These are phyloP conservation scores for Stratiomys singularior DNA, from an alignment of 2,888 invertebrate genomes.

Conservation along the genomic window DNA sequence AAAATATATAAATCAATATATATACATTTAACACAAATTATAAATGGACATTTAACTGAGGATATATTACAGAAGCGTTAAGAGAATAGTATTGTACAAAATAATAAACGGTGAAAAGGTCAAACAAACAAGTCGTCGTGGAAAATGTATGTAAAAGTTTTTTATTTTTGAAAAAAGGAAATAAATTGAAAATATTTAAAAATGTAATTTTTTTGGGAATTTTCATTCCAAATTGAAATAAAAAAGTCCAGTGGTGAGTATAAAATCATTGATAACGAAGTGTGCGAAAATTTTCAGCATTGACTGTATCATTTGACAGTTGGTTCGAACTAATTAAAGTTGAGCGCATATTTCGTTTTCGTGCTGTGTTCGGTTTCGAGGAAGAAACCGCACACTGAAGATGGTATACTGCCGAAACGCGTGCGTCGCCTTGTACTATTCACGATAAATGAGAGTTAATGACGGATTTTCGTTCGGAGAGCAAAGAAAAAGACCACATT, in stretches of 20 bases:
- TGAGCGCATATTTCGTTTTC: no score
- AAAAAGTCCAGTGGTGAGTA: neutral
- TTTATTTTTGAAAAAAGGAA: constrained; percentile 43
- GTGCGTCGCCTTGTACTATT: no score
- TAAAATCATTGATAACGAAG: neutral
- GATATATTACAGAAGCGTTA: constrained; percentile 21
- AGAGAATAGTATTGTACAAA: constrained; percentile 39
- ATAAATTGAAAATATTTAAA: constrained; percentile 38
- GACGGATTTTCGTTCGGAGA: no score
- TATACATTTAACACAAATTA: constrained; percentile 3
- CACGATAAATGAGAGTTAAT: no score
- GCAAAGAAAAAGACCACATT: no score
- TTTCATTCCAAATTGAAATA: no score
- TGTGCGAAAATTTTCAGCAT: no score
- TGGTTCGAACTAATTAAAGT: no score
- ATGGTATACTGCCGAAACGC: no score
- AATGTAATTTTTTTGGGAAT: neutral
- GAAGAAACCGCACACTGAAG: no score
- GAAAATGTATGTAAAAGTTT: constrained; percentile 45
- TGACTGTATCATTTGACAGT: no score
- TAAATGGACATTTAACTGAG: constrained; percentile 8
- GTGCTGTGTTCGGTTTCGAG: no score
- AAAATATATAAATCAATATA: neutral
- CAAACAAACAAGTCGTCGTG: constrained; percentile 37
- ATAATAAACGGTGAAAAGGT: constrained; percentile 30